A percentile compares a stretch with the other conserved stretches of the same genome.
phyloP scores from a whole-genome alignment of 1,140 invertebrate genomes.

The Harlomillsia oculata region DNA sequence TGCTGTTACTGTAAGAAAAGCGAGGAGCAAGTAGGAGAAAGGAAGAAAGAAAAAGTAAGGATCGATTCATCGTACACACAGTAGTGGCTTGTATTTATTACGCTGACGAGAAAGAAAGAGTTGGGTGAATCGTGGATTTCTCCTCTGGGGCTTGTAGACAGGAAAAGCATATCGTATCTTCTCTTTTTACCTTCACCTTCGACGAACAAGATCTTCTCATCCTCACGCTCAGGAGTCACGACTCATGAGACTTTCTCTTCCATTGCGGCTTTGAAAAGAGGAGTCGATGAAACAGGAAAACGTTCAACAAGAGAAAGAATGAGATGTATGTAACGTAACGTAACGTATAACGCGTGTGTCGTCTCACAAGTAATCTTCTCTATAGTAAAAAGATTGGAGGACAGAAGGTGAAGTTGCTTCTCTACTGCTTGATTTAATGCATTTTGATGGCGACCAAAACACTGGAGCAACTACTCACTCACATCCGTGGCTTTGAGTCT shows the following conservation, averaged over 20 bases:
- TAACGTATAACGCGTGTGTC: background rate
- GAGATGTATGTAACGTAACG: too few species aligned
- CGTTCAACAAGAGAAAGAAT: background rate
- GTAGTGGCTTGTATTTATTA: conserved; percentile 26
- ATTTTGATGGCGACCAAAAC: conserved; percentile 15
- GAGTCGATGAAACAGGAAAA: too few species aligned
- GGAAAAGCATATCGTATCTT: background rate
- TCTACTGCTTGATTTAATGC: conserved; percentile 23
- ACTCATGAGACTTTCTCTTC: background rate
- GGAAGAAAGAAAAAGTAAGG: conserved; percentile 6
- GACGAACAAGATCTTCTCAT: background rate
- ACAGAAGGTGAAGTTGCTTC: too few species aligned
- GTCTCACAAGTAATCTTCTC: background rate
- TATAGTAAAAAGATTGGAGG: too few species aligned
- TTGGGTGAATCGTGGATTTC: conserved; percentile 23
- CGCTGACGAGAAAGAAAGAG: conserved; percentile 21
- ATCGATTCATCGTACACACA: conserved; percentile 25
- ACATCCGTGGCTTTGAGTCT: too few species aligned
- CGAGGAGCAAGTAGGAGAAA: background rate
- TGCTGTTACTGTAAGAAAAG: background rate
- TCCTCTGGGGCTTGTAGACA: conserved; percentile 23
- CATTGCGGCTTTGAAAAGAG: too few species aligned
- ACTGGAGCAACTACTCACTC: background rate
- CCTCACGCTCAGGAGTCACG: background rate
- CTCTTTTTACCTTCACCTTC: background rate